These are phyloP conservation scores for Lepeophtheirus nordmannii DNA, from an alignment of 2,888 invertebrate species.

Conservation along the genomic window DNA sequence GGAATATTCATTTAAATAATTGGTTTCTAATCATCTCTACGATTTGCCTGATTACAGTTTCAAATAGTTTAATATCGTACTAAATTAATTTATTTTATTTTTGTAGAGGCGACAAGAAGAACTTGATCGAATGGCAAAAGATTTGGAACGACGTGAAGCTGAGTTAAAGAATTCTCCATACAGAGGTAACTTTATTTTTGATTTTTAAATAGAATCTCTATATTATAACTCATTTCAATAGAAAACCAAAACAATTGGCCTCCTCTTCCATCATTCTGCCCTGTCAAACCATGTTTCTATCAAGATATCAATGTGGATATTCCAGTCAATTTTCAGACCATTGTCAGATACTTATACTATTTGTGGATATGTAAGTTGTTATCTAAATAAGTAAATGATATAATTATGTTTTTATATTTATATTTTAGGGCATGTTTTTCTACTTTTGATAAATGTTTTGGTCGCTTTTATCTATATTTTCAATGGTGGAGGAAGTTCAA, in stretches of 20 bases:
- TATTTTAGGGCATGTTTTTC: conserved; percentile 61
- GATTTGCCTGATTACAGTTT: too few relatives aligned
- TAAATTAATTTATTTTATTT: too few relatives aligned
- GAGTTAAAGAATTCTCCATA: conserved; percentile 49
- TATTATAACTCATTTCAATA: conserved; percentile 30
- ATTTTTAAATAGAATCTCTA: conserved; percentile 3
- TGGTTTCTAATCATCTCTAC: too few relatives aligned
- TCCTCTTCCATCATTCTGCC: conserved; percentile 78
- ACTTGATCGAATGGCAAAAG: conserved; percentile 75
- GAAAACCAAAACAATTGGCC: conserved; percentile 91
- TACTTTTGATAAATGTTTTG: conserved; percentile 68
- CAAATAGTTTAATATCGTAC: too few relatives aligned
- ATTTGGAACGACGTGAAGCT: conserved; percentile 70
- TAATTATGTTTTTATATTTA: not conserved
- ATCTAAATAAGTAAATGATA: not conserved
- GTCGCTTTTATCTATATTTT: conserved; percentile 60
- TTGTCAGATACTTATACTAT: conserved; percentile 85
- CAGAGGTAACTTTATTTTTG: conserved; percentile 35
- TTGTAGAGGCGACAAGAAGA: conserved; percentile 67
- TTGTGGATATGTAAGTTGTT: conserved; percentile 82
- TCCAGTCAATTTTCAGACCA: conserved; percentile 87
- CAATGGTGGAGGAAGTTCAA: conserved; percentile 38
- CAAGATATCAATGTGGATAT: conserved; percentile 99
- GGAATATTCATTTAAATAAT: too few relatives aligned
- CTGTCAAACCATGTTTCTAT: conserved; percentile 94